Base-by-base conservation (phyloP, 2,797 vertebrate species). In the Neosalanx taihuensis region DNA sequence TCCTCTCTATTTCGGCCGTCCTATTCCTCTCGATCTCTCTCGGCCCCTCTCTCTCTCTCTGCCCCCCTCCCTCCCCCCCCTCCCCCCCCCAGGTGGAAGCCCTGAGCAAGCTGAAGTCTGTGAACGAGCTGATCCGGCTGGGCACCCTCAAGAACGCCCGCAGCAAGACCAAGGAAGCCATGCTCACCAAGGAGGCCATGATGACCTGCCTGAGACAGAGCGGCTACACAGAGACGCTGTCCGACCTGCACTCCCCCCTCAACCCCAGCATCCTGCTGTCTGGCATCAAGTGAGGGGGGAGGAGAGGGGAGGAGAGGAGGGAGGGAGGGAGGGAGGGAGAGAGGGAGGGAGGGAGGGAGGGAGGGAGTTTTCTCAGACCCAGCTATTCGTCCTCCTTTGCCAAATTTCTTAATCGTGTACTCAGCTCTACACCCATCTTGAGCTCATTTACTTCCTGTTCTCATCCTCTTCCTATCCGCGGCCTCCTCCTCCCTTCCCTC, bases 51-150 rank as follows among this genome's bases (percentile, higher is more conserved):
- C 33, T 30, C 18, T 30, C 5, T 13, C 3, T 17, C 62, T 64
- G 53, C 53, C 17, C 51, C 6, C 49, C 15, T 2, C 4, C 31
- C 3, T 0, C 26, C 6, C 0, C 1, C 66, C 7, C 13, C 64
- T 65, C 13, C 2, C 17, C 26, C 12, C 0, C 10, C 31, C 73
- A 99, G 97, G 95, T 98, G 84, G 98, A 99, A 86, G 97, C 97
- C 15, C 92, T 99, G 78, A 97, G 91, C 89, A 99, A 99, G 76
- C 90, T 99, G 83, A 98, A 98, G 87, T 95, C 96, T 6, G 94
- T 99, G 83, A 99, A 99, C 65, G 94, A 95, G 83, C 85, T 99
- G 49, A 98, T 99, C 71, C 99, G 99, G 84, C 87, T 97, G 78
- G 98, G 96, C 79, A 95, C 95, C 67, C 77, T 97, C 87, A 99